Conservation (phyloP, 2,797 vertebrate species). For the Sciaenops ocellatus region DNA sequence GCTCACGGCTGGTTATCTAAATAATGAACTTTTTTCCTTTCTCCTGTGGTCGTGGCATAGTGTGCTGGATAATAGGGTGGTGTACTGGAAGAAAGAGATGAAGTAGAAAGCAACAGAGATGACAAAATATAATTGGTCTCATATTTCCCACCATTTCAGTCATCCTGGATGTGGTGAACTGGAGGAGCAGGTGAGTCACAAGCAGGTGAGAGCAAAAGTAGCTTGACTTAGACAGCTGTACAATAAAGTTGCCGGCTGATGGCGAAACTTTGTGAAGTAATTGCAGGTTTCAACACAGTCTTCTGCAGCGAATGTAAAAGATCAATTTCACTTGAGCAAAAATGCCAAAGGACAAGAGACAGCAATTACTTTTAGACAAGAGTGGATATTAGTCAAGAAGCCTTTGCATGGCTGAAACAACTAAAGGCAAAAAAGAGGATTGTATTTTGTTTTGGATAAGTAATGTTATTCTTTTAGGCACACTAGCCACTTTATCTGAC, state of each 20-base stretch:
- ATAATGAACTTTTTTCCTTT: slow-evolving; percentile 32
- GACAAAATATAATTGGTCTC: slow-evolving; percentile 51
- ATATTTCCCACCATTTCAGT: slow-evolving; percentile 34
- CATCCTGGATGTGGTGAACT: slow-evolving; percentile 12
- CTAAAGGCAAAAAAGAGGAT: background rate
- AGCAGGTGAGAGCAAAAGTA: slow-evolving; percentile 23
- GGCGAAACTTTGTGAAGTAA: slow-evolving; percentile 10
- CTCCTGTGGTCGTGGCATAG: slow-evolving; percentile 15
- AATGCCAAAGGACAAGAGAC: background rate
- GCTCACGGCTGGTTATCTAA: slow-evolving; percentile 21
- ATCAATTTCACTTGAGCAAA: background rate
- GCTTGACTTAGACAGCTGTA: slow-evolving; percentile 3
- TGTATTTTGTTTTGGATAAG: background rate
- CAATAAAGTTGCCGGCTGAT: background rate
- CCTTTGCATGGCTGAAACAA: background rate
- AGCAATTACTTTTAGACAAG: slow-evolving; percentile 15
- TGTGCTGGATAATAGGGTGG: slow-evolving; percentile 21
- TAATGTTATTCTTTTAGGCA: background rate
- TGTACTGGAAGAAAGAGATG: background rate
- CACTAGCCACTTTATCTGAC: background rate
- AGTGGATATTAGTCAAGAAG: background rate
- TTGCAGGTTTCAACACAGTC: slow-evolving; percentile 15
- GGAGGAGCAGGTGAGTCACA: slow-evolving; percentile 43
- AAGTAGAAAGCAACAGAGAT: slow-evolving; percentile 21
- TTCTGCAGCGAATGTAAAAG: background rate